Evolutionary conservation across 2,888 invertebrate species (phyloP), one percentile per base, ranked within the genome.

Genomic region (Ormyrus labotus): DNA sequence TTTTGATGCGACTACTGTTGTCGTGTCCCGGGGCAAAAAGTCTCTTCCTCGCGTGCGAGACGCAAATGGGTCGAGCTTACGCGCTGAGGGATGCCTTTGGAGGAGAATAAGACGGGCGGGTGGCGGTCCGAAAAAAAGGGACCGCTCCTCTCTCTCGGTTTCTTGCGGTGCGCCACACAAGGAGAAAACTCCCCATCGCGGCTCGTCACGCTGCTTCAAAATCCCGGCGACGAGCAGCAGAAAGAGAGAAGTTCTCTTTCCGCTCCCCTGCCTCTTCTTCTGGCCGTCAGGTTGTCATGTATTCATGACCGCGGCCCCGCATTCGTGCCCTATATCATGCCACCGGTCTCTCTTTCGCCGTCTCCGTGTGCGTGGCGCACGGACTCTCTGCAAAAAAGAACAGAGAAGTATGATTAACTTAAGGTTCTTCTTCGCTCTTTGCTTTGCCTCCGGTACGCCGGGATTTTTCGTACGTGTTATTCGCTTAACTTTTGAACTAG

Each of bases 141-240:
- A 83, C 84, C 34, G 55, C 48, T 53, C 55, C 11, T 58, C 6
- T 60, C 19, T 83, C 70, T 80, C 74, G 82, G 83, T 85, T 88
- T 88, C 88, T 88, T 88, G 87, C 85, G 87, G 86, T 84, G 83
- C 87, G 78, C 87, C 87, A 86, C 88, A 87, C 87, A 87, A 85
- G 88, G 84, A 85, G 87, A 86, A 83, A 73, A 78, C 81, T 83
- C 85, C 86, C 87, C 78, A 73, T 74, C 88, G 88, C 87, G 87
- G 86, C 88, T 87, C 89, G 89, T 89, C 89, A 89, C 87, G 89
- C 88, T 83, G 85, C 84, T 86, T 89, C 87, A 87, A 88, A 89
- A 88, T 11, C 86, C 45, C 47, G 34, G 6, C 58, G 10, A 19
- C 19, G 19, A 19, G 19, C 19, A 19, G 19, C 6, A 45, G 72